These are phyloP conservation scores for Hypercompe scribonia DNA, from an alignment of 2,888 invertebrate genomes.

Conservation along the genomic window DNA sequence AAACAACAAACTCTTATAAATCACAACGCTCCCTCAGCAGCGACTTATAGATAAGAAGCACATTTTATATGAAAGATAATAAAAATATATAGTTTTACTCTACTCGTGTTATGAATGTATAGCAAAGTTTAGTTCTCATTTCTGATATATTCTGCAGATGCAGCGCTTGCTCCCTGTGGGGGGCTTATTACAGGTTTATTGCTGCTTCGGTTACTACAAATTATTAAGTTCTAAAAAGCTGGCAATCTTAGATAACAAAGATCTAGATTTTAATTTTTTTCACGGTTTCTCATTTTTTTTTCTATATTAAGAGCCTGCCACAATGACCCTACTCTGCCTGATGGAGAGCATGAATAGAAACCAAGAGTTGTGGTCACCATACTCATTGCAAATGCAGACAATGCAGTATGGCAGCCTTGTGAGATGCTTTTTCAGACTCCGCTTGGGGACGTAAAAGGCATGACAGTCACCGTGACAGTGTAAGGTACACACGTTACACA, in stretches of 20 bases:
- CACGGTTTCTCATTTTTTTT: too few species aligned
- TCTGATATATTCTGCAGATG: constrained; percentile 12
- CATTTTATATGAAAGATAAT: constrained; percentile 29
- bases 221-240: neutral
- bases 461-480: too few species aligned
- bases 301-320: too few species aligned
- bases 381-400: too few species aligned
- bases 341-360: too few species aligned
- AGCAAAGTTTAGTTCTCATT: constrained; percentile 21
- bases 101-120: constrained; percentile 27
- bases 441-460: too few species aligned
- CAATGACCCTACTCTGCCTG: too few species aligned
- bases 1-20: constrained; percentile 11
- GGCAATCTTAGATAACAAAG: neutral
- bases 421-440: too few species aligned
- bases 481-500: too few species aligned
- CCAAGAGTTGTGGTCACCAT: too few species aligned
- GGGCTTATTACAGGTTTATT: constrained; percentile 21
- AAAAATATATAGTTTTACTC: constrained; percentile 27
- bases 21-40: constrained; percentile 18
- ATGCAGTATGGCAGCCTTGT: too few species aligned
- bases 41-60: constrained; percentile 35
- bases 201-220: constrained; percentile 4
- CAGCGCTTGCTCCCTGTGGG: constrained; percentile 6
- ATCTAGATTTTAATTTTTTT: neutral